Base-by-base conservation (phyloP, 2,888 invertebrate species). In the Cerceris ruficornis region DNA sequence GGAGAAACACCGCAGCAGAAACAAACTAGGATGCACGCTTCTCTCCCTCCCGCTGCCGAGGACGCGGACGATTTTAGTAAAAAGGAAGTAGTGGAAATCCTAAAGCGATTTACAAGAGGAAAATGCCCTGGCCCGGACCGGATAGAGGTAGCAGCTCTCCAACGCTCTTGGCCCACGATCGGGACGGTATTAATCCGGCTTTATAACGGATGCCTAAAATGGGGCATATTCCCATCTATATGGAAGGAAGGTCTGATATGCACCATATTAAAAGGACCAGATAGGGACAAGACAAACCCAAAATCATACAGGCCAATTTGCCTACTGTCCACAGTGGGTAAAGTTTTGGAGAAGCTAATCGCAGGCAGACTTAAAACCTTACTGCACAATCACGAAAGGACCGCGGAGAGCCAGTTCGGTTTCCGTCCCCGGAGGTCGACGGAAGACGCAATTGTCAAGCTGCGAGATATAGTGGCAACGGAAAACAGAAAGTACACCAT, bases 271-370 rank as follows among this genome's bases (percentile, higher is more conserved):
- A 72, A 72, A 11, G 15, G 54, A 1, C 6, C 28, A 5, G 66
- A 43, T 2, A 62, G 14, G 7, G 52, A 62, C 0, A 15, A 43
- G 0, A 9, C 50, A 1, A 6, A 13, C 0, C 1, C 28, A 0
- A n/a, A 17, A 8, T 74, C 74, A 0, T 74, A 74, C 8, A n/a
- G 68, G 0, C 74, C 74, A 2, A 64, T 74, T 6, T 59, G 61
- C 7, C 59, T 74, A 0, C 41, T 74, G 0, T 46, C 74, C 0
- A 54, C 59, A 0, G 1, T 74, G 8, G 58, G 74, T 0, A 74
- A 74, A 39, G 14, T 28, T 2, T 4, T 64, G 0, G 74, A 69
- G 8, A 74, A 54, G 13, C 17, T 74, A 0, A 9, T 74, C 0
- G 28, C 17, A 0, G 0, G 6, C 0, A 42, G 55, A 11, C 46